Evolutionary conservation across 2,113 vertebrate genomes (phyloP).

Genomic region (Nannobrachium achirus): DNA sequence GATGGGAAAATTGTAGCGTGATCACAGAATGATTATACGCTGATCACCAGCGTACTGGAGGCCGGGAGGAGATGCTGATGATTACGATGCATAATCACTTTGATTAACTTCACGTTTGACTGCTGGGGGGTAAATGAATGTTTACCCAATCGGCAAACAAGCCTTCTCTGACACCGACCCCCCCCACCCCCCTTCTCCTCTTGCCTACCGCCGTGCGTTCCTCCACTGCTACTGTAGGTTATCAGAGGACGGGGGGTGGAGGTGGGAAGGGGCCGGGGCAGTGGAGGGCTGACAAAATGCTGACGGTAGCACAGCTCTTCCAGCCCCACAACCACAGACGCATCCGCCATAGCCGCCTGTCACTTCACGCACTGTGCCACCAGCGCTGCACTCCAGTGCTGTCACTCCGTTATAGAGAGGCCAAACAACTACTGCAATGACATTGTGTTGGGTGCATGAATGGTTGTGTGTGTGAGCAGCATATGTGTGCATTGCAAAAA

Average conservation of each 20-base stretch:
- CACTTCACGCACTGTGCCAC: slow-evolving; percentile 27
- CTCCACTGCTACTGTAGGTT: slow-evolving; percentile 10
- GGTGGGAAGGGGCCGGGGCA: slow-evolving; percentile 40
- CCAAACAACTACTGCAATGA: neutral
- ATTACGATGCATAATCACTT: slow-evolving; percentile 73
- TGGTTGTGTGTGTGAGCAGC: neutral
- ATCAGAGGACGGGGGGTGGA: slow-evolving; percentile 20
- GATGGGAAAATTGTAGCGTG: slow-evolving; percentile 31
- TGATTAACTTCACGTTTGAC: slow-evolving; percentile 78
- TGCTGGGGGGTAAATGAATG: slow-evolving; percentile 76
- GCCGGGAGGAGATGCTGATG: slow-evolving; percentile 52
- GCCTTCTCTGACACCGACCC: slow-evolving; percentile 17
- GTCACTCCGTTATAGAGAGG: slow-evolving; percentile 37
- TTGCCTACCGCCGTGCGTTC: neutral
- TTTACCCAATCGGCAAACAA: slow-evolving; percentile 76
- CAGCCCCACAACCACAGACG: neutral
- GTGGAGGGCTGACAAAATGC: slow-evolving; percentile 42
- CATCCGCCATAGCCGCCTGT: slow-evolving; percentile 47
- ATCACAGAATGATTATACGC: slow-evolving; percentile 49
- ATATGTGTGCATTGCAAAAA: neutral
- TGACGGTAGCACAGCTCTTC: slow-evolving; percentile 61
- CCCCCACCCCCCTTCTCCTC: neutral
- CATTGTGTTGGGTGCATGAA: neutral
- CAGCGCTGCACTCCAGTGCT: slow-evolving; percentile 49
- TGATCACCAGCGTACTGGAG: slow-evolving; percentile 18